Percentiles rank a stretch among this genome's conserved stretches.
Evolutionary conservation across 2,113 vertebrate genomes (phyloP).

Genomic region (Azemiops feae): DNA sequence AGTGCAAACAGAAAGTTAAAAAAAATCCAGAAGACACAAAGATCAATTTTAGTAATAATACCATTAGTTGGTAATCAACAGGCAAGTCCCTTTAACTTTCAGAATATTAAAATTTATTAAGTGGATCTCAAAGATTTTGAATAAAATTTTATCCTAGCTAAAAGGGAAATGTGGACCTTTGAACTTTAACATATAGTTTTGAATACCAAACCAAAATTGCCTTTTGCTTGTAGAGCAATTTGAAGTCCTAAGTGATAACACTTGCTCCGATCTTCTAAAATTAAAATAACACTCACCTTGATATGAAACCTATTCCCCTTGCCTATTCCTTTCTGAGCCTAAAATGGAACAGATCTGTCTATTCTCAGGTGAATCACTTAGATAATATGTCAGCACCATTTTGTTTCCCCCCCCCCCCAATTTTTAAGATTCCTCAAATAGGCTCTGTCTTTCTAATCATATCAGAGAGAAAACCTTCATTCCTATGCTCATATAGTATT

Average conservation of each 20-base stretch:
- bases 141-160: background rate
- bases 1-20: background rate
- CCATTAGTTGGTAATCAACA: background rate
- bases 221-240: background rate
- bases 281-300: background rate
- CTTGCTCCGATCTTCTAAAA: background rate
- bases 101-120: rapidly evolving
- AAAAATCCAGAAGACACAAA: background rate
- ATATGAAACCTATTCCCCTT: background rate
- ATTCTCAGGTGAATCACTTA: conserved; percentile 14
- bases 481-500: background rate
- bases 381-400: background rate
- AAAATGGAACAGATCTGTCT: background rate
- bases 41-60: background rate
- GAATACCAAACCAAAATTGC: background rate
- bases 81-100: background rate
- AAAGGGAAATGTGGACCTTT: background rate
- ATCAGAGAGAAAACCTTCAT: conserved; percentile 23
- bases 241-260: background rate
- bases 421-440: background rate
- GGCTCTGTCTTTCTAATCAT: background rate
- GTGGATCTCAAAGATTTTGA: background rate
- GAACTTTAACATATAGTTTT: background rate
- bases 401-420: background rate
- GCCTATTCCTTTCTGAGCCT: background rate